Percentiles rank a stretch among this genome's conserved stretches.
These are phyloP conservation scores for Maniola hyperantus DNA, from an alignment of 2,888 invertebrate genomes.

Conservation along the genomic window DNA sequence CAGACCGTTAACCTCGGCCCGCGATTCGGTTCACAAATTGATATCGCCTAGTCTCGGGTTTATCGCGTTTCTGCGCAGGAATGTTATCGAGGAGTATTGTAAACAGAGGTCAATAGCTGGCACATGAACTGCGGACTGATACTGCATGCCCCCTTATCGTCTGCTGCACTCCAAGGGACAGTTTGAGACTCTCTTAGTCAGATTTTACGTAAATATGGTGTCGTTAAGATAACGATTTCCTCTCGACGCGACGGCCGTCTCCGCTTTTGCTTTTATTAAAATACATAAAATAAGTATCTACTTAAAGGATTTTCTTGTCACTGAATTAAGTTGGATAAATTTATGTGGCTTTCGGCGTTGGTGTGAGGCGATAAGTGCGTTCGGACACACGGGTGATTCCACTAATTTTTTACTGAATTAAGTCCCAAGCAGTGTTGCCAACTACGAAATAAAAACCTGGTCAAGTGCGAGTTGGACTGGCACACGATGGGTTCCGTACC, in stretches of 20 bases:
- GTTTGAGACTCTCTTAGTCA: constrained; percentile 70
- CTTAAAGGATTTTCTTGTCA: constrained; percentile 64
- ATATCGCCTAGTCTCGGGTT: constrained; percentile 49
- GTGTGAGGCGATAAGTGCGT: constrained; percentile 33
- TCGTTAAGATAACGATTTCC: constrained; percentile 80
- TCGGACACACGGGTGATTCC: constrained; percentile 28
- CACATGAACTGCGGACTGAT: constrained; percentile 68
- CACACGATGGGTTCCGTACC: neutral
- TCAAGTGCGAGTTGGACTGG: no score
- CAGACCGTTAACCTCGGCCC: constrained; percentile 69
- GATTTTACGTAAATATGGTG: constrained; percentile 78
- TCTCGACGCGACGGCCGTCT: constrained; percentile 64
- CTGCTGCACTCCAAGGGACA: constrained; percentile 68
- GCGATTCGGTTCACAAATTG: constrained; percentile 72
- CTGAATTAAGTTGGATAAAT: constrained; percentile 56
- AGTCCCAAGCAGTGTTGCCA: constrained; percentile 26
- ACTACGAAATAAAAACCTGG: constrained; percentile 7
- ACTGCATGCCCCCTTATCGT: constrained; percentile 68
- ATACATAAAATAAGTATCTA: constrained; percentile 63
- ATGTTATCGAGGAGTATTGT: constrained; percentile 56
- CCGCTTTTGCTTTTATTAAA: constrained; percentile 69
- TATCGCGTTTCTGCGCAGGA: constrained; percentile 65
- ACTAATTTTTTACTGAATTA: constrained; percentile 33
- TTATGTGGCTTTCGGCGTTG: constrained; percentile 33
- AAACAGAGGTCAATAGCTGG: constrained; percentile 80